A percentile compares a stretch with the other conserved stretches of the same genome.
Conservation (phyloP, 1,140 invertebrate species). For the Adelges cooleyi region DNA sequence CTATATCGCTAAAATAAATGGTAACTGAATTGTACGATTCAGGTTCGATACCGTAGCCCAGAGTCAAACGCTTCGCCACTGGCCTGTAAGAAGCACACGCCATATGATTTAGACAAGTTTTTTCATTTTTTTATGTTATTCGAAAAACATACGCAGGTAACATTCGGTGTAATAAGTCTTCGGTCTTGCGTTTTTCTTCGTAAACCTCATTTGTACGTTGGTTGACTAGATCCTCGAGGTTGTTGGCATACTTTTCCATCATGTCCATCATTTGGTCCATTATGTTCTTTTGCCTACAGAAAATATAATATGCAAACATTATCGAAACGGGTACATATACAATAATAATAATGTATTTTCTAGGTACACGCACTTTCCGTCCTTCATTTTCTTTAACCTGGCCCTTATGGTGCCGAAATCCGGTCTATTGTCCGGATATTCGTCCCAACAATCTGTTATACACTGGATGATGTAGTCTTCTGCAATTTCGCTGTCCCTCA, state of each 20-base stretch:
- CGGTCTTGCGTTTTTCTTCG: conserved; percentile 88
- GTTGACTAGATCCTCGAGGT: conserved; percentile 84
- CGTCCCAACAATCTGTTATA: conserved; percentile 78
- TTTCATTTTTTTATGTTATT: background rate
- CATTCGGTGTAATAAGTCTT: conserved; percentile 85
- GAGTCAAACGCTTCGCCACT: conserved; percentile 71
- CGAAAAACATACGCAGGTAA: conserved; percentile 60
- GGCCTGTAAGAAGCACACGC: conserved; percentile 45
- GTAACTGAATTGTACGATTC: conserved; percentile 88
- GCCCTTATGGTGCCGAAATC: conserved; percentile 68
- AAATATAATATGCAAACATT: background rate
- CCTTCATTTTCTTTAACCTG: conserved; percentile 73
- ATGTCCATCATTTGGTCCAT: conserved; percentile 95
- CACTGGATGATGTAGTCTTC: conserved; percentile 59
- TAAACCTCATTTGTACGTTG: conserved; percentile 74
- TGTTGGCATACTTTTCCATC: conserved; percentile 91
- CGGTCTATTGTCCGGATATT: conserved; percentile 64
- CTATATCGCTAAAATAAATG: conserved; percentile 98
- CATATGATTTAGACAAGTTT: background rate
- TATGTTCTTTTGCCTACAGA: conserved; percentile 65
- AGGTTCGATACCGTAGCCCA: conserved; percentile 80
- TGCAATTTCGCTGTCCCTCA: conserved; percentile 50
- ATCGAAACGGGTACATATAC: background rate
- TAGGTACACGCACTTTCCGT: conserved; percentile 52
- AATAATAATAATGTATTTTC: background rate